Percentiles rank a stretch among this genome's conserved stretches.
phyloP scores from a whole-genome alignment of 2,888 invertebrate genomes.

The Ganaspis brasiliensis region DNA sequence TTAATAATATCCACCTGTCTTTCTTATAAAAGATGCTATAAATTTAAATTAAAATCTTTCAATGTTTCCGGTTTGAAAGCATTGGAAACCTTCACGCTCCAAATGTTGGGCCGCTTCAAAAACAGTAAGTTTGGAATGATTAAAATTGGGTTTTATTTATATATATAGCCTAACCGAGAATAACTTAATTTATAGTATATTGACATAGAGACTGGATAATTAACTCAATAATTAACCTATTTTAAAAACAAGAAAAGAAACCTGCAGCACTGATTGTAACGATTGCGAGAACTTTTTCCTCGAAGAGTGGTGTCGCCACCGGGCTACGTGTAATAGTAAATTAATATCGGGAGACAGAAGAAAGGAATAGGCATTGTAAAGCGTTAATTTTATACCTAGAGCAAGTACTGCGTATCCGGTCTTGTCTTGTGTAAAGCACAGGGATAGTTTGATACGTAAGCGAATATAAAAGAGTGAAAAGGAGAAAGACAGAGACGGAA shows the following conservation, averaged over 20 bases:
- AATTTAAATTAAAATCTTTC: constrained; percentile 1
- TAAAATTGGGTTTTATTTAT: background rate
- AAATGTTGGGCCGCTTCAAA: background rate
- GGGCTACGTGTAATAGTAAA: background rate
- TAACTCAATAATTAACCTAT: too few species aligned
- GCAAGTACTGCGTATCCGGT: background rate
- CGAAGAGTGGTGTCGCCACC: background rate
- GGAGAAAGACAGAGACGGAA: background rate
- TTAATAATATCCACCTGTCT: constrained; percentile 2
- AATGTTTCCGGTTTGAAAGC: constrained; percentile 20
- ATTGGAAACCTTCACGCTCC: background rate
- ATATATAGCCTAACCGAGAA: too few species aligned
- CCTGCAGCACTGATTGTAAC: background rate
- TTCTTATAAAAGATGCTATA: background rate
- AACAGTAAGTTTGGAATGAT: background rate
- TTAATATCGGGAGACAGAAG: constrained; percentile 33
- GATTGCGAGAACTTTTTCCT: background rate
- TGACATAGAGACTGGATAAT: too few species aligned
- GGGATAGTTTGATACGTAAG: background rate
- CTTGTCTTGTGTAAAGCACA: constrained; percentile 3
- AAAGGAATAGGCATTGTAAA: constrained; percentile 17
- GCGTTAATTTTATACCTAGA: constrained; percentile 10
- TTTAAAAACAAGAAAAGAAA: background rate
- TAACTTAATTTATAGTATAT: too few species aligned
- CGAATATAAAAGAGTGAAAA: constrained; percentile 20